phyloP scores from a whole-genome alignment of 2,113 vertebrate species.

The Tapirus terrestris region DNA sequence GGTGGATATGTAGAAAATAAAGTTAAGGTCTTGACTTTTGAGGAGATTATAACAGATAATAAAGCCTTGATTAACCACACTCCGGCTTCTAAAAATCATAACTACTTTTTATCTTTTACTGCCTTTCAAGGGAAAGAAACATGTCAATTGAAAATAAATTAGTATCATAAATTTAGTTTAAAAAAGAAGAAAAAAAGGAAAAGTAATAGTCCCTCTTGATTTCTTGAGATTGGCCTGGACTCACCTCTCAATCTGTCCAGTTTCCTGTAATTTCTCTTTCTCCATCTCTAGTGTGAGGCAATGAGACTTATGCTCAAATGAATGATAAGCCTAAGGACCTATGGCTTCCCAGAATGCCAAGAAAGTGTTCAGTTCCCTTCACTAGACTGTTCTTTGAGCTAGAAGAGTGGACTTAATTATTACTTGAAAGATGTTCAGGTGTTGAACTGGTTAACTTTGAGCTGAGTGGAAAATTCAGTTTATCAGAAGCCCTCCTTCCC shows the following conservation, averaged over 20 bases:
- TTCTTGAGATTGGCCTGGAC: not conserved
- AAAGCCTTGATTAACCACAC: constrained; percentile 45
- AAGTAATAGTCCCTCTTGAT: not conserved
- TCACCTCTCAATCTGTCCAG: not conserved
- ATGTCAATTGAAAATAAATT: constrained; percentile 27
- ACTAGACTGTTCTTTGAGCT: not conserved
- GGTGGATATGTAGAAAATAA: not conserved
- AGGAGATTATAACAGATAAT: not conserved
- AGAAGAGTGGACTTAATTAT: not conserved
- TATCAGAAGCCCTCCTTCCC: not conserved
- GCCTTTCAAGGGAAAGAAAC: not conserved
- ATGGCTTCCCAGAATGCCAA: not conserved
- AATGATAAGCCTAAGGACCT: not conserved
- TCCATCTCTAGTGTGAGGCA: not conserved
- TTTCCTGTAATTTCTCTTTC: not conserved
- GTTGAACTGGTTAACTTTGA: constrained; percentile 26
- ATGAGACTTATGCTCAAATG: not conserved
- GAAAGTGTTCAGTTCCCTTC: not conserved
- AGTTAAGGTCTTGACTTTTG: not conserved
- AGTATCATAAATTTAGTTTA: not conserved
- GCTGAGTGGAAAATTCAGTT: not conserved
- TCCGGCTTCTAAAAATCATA: constrained; percentile 21
- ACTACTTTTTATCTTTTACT: not conserved
- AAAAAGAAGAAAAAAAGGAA: not conserved
- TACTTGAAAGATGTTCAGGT: not conserved